Base-by-base conservation (phyloP, 1,140 invertebrate genomes). In the Drosophila grimshawi region DNA sequence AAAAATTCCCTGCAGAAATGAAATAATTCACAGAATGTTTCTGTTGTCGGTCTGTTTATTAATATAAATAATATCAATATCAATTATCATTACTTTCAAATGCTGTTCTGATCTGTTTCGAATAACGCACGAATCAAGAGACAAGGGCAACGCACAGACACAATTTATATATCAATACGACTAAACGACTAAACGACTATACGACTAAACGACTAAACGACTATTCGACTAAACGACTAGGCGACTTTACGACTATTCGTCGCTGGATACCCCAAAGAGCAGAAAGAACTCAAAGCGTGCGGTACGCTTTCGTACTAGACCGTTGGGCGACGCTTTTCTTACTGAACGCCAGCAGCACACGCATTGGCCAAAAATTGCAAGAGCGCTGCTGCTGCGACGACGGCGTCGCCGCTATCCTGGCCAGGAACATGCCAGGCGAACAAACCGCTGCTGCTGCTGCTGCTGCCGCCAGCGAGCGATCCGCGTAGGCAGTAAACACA, bases 251-350 rank as follows among this genome's bases (percentile, higher is more conserved):
- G 65, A 68, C 65, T 68, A 43, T 74, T 68, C 57, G 57, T 74
- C 64, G 64, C 51, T 61, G 59, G 60, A 53, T 67, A 62, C 63
- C 62, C 65, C 65, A 77, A 73, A 68, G 53, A 72, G 68, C 70
- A 77, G 70, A 68, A 85, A 65, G 61, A 85, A 85, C 86, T 72
- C 70, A 85, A 89, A 90, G 90, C 90, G 90, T 91, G 82, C 86
- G 78, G 85, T 89, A 81, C 82, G 80, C 76, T 63, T 79, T 91
- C 88, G 91, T 92, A 80, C 88, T 90, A 92, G 90, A 92, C 92
- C 92, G 92, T 91, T 92, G 88, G 90, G 92, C 91, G 92, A 92
- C 92, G 92, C 90, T 92, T 91, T 92, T 92, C 92, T 92, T 90
- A 92, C 92, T 92, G 90, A 92, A 92, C 88, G 83, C 52, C 82